Percentiles rank a stretch among this genome's conserved stretches.
Conservation (phyloP, 1,140 invertebrate species). For the Pogonognathellus flavescens region DNA sequence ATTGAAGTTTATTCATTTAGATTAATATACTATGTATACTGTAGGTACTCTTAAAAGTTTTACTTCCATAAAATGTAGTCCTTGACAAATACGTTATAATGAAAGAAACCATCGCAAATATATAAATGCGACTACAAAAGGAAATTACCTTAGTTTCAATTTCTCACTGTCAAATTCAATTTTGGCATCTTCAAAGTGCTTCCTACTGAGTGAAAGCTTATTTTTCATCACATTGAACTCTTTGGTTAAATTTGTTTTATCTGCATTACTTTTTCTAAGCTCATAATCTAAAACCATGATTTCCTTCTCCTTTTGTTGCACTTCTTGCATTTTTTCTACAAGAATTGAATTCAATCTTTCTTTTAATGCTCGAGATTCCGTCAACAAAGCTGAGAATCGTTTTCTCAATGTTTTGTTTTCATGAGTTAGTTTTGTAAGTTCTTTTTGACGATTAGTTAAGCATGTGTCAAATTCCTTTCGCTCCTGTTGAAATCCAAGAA, state of each 20-base stretch:
- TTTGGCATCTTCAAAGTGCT: neutral
- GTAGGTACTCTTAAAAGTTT: no score
- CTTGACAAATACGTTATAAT: no score
- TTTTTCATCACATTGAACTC: neutral
- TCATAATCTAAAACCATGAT: neutral
- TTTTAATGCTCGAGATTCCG: neutral
- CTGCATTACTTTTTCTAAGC: neutral
- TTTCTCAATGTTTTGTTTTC: neutral
- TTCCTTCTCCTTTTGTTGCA: neutral
- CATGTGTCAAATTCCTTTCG: neutral
- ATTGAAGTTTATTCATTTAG: no score
- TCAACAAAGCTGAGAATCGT: neutral
- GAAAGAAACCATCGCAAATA: no score
- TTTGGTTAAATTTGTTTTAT: neutral
- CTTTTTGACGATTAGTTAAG: neutral
- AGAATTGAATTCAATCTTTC: slow-evolving; percentile 21
- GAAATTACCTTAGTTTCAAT: slow-evolving; percentile 29
- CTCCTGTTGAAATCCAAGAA: slow-evolving; percentile 11
- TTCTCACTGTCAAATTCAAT: slow-evolving; percentile 18
- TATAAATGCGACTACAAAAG: no score
- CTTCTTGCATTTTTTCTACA: neutral
- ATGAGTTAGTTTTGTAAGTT: neutral
- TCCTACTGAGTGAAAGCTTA: neutral
- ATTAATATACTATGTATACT: no score
- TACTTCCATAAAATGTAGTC: no score